Conservation (phyloP, 2,888 invertebrate species). For the Buathra laborator region DNA sequence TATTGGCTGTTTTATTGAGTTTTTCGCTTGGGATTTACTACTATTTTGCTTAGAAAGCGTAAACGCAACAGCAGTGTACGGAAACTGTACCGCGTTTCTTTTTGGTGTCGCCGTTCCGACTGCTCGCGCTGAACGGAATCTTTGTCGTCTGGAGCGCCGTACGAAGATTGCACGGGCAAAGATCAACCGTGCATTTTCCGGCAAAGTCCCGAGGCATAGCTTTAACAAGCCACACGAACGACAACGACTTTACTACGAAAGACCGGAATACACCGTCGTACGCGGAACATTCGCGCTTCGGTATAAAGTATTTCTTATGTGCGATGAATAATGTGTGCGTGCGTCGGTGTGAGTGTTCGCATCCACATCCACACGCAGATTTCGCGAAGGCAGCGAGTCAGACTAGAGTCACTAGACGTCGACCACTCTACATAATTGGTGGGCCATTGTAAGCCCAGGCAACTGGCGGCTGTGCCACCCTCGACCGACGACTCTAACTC, state of each 20-base stretch:
- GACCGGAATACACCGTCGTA: constrained; percentile 47
- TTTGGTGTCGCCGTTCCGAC: neutral
- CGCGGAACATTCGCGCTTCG: constrained; percentile 45
- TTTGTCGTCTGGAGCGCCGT: constrained; percentile 39
- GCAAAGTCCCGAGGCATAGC: constrained; percentile 68
- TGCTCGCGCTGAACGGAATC: constrained; percentile 10
- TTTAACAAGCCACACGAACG: constrained; percentile 75
- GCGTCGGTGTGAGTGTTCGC: neutral
- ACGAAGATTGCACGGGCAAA: neutral
- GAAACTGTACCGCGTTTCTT: neutral
- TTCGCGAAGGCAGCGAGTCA: constrained; percentile 47
- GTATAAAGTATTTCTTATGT: constrained; percentile 41
- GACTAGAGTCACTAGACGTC: constrained; percentile 71
- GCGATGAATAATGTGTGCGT: neutral
- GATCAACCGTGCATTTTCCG: constrained; percentile 43
- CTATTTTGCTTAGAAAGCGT: neutral
- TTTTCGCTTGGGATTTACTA: neutral
- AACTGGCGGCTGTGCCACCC: constrained; percentile 24
- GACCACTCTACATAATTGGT: constrained; percentile 80
- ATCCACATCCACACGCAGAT: constrained; percentile 2
- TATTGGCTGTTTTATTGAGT: neutral
- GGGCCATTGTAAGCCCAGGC: constrained; percentile 71
- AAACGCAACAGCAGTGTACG: neutral
- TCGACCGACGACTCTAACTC: constrained; percentile 48
- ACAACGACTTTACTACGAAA: constrained; percentile 53